Evolutionary conservation across 2,797 vertebrate species (phyloP).

Genomic region (Antrozous pallidus): DNA sequence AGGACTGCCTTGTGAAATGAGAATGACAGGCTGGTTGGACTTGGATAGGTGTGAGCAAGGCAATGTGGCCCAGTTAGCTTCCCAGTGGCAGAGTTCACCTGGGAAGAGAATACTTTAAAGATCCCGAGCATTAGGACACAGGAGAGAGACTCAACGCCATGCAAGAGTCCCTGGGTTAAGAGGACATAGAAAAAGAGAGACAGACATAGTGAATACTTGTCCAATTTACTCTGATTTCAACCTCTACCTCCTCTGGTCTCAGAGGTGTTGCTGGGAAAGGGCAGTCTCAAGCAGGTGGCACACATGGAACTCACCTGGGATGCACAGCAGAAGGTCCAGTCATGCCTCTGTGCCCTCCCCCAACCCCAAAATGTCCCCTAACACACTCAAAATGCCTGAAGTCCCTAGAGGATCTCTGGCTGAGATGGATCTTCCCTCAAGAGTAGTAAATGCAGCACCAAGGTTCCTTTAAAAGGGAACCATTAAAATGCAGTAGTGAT

Average conservation of each 20-base stretch:
- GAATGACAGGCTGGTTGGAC: no score
- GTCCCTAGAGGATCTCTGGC: no score
- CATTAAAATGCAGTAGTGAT: not conserved
- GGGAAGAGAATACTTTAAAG: not conserved
- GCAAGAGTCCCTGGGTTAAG: no score
- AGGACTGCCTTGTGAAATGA: not conserved
- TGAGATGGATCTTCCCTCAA: not conserved
- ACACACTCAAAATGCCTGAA: accelerated
- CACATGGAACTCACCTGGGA: not conserved
- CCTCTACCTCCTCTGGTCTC: not conserved
- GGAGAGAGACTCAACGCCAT: not conserved
- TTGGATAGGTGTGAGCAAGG: no score
- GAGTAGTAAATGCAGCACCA: not conserved
- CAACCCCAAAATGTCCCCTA: not conserved
- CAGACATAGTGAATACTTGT: accelerated
- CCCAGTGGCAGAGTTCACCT: not conserved
- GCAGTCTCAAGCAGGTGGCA: not conserved
- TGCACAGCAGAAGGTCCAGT: no score
- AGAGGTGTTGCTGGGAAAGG: no score
- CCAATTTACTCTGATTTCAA: no score
- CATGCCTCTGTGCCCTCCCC: no score
- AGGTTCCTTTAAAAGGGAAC: not conserved
- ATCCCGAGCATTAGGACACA: no score
- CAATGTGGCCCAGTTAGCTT: not conserved
- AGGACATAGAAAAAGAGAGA: not conserved